phyloP scores from a whole-genome alignment of 1,140 invertebrate species.

The Tenebrio molitor region DNA sequence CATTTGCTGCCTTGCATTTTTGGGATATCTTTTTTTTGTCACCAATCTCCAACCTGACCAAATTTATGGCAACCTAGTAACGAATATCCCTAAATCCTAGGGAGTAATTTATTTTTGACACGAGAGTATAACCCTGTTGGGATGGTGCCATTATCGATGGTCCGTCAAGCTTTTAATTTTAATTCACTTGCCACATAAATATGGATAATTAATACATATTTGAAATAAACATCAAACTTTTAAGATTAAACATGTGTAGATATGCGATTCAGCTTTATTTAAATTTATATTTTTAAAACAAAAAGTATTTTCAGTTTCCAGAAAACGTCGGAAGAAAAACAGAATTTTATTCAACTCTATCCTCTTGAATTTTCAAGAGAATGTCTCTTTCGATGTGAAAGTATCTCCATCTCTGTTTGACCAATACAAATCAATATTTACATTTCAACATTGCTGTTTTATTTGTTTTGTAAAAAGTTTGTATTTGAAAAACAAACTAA shows the following conservation, averaged over 20 bases:
- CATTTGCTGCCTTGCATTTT: too few species aligned
- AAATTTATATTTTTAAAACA: slow-evolving; percentile 31
- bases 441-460: slow-evolving; percentile 50
- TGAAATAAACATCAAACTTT: too few species aligned
- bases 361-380: slow-evolving; percentile 61
- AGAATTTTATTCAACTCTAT: slow-evolving; percentile 53
- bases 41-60: too few species aligned
- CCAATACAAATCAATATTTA: slow-evolving; percentile 36
- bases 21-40: too few species aligned
- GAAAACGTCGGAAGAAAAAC: slow-evolving; percentile 42
- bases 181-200: too few species aligned
- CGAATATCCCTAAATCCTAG: too few species aligned
- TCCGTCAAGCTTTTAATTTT: too few species aligned
- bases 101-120: not conserved
- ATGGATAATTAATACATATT: too few species aligned
- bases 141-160: not conserved
- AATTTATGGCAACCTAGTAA: too few species aligned
- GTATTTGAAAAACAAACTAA: slow-evolving; percentile 60
- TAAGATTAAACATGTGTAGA: too few species aligned
- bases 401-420: slow-evolving; percentile 46
- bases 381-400: slow-evolving; percentile 48
- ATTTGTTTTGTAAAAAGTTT: slow-evolving; percentile 60
- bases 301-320: slow-evolving; percentile 31
- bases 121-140: not conserved
- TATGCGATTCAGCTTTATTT: too few species aligned